These are phyloP conservation scores for Automeris io DNA, from an alignment of 2,888 invertebrate species.

Conservation along the genomic window DNA sequence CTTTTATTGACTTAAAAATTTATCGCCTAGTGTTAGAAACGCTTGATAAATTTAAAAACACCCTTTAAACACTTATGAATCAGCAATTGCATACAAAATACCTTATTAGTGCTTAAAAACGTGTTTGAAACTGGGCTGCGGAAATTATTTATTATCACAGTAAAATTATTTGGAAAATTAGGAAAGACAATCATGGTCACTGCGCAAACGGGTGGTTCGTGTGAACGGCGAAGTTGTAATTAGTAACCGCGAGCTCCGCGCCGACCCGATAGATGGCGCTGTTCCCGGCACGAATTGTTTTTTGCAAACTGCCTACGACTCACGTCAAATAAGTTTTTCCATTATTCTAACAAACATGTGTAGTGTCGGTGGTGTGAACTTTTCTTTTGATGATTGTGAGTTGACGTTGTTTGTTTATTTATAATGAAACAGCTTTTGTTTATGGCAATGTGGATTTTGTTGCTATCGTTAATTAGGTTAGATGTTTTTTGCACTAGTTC, in stretches of 20 bases:
- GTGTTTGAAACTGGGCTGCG: no score
- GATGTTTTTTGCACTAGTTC: no score
- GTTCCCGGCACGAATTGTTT: slow-evolving; percentile 35
- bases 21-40: no score
- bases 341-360: slow-evolving; percentile 40
- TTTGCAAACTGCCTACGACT: slow-evolving; percentile 18
- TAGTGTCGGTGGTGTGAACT: slow-evolving; percentile 28
- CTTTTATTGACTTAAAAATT: no score
- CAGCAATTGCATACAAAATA: no score
- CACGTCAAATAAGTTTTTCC: slow-evolving; percentile 34
- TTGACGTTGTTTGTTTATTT: slow-evolving; percentile 12
- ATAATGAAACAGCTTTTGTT: slow-evolving; percentile 2
- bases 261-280: slow-evolving; percentile 34
- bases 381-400: slow-evolving; percentile 18
- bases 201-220: slow-evolving; percentile 28
- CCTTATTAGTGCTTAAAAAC: no score
- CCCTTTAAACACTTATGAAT: no score
- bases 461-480: no score
- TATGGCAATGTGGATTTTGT: no score
- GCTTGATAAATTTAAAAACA: no score
- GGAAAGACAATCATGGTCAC: slow-evolving; percentile 10
- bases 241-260: slow-evolving; percentile 21
- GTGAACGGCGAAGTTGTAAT: slow-evolving; percentile 34
- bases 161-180: no score
- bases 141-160: no score